A percentile compares a stretch with the other conserved stretches of the same genome.
Conservation (phyloP, 2,113 vertebrate genomes). For the Rhinopomastus cyanomelas region DNA sequence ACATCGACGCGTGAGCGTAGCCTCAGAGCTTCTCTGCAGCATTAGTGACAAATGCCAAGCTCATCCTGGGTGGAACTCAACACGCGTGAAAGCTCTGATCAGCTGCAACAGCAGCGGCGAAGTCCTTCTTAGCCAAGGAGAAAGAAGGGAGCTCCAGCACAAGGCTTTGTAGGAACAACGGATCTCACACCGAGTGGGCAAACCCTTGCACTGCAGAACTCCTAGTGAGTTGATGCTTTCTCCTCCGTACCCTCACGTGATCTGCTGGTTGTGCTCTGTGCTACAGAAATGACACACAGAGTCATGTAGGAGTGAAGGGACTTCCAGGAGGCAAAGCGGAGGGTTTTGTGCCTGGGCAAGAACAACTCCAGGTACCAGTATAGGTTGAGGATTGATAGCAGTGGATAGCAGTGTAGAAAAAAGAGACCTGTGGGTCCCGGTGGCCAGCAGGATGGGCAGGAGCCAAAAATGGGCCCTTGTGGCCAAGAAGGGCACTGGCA, state of each 20-base stretch:
- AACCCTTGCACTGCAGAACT: neutral
- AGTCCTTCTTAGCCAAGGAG: neutral
- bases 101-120: neutral
- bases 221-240: neutral
- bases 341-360: too few species aligned
- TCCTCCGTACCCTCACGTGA: neutral
- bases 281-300: neutral
- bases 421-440: too few species aligned
- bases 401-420: too few species aligned
- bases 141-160: neutral
- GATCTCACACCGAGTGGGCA: neutral
- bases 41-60: slow-evolving; percentile 34
- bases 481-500: too few species aligned
- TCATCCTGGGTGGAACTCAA: neutral
- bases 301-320: neutral
- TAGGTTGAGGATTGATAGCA: too few species aligned
- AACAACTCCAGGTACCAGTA: too few species aligned
- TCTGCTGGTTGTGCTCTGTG: neutral
- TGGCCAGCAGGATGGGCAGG: too few species aligned
- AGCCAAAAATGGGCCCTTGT: too few species aligned
- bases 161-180: neutral
- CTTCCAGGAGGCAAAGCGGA: neutral
- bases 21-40: slow-evolving; percentile 3
- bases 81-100: neutral
- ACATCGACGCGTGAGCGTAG: neutral